Conservation (phyloP, 2,888 invertebrate genomes). For the Lasius platythorax region DNA sequence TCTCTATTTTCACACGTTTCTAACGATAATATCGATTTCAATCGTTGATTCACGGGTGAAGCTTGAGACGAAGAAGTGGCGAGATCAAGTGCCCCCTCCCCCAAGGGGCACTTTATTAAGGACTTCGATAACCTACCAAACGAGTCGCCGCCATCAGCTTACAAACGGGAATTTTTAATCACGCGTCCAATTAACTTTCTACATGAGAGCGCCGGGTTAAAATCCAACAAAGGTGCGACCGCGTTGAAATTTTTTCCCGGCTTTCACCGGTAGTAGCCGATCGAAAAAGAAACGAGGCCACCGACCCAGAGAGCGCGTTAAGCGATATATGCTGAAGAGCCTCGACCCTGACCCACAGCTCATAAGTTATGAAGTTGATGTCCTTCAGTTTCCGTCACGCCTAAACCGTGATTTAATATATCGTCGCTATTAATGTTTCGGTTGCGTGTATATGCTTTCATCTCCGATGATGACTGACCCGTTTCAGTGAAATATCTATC, state of each 20-base stretch:
- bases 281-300: conserved; percentile 80
- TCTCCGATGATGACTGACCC: conserved; percentile 3
- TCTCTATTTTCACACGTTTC: neutral
- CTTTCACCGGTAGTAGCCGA: conserved; percentile 70
- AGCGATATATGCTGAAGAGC: conserved; percentile 48
- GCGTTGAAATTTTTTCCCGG: conserved; percentile 72
- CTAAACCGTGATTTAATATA: conserved; percentile 2
- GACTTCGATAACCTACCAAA: neutral
- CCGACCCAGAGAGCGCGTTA: conserved; percentile 79
- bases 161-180: conserved; percentile 29
- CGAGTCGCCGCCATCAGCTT: conserved; percentile 26
- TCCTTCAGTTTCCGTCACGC: conserved; percentile 28
- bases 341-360: conserved; percentile 83
- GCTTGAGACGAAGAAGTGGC: neutral
- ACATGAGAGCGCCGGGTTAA: conserved; percentile 62
- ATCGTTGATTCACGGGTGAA: neutral
- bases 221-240: conserved; percentile 71
- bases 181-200: conserved; percentile 73
- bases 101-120: neutral
- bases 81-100: neutral
- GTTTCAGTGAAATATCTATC: neutral
- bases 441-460: neutral
- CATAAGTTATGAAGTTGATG: conserved; percentile 25
- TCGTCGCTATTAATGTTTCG: neutral
- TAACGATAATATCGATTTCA: neutral